A percentile compares a stretch with the other conserved stretches of the same genome.
Conservation (phyloP, 2,797 vertebrate species). For the Pachyuromys duprasi region DNA sequence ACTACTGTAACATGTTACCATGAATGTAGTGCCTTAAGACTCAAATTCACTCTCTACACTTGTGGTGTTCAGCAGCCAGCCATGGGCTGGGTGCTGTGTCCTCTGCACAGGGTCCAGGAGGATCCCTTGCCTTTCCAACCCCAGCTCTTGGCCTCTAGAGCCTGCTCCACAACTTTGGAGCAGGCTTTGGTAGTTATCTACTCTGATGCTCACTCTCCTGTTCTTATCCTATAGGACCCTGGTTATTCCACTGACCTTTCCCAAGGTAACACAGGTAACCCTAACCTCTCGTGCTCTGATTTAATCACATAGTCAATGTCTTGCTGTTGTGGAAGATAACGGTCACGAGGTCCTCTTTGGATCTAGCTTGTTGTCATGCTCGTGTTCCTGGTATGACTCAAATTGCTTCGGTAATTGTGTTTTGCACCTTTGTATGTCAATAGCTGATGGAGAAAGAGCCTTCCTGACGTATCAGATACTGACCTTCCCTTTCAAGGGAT, state of each 20-base stretch:
- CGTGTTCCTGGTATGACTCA: not conserved
- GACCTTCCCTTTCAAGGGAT: not conserved
- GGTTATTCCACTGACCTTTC: not conserved
- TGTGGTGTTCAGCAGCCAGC: not conserved
- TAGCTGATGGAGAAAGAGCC: not conserved
- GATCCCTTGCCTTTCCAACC: not conserved
- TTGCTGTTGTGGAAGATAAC: not conserved
- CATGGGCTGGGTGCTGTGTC: accelerated
- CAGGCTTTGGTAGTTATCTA: not conserved
- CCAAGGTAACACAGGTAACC: not conserved
- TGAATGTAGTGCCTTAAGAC: not conserved
- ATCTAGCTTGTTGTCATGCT: not conserved
- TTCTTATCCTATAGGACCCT: not conserved
- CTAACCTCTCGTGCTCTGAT: not conserved
- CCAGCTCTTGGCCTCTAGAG: not conserved
- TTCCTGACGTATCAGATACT: not conserved
- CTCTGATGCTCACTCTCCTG: too few relatives aligned
- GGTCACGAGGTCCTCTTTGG: not conserved
- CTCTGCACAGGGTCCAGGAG: not conserved
- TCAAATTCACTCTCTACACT: not conserved
- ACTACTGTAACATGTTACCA: not conserved
- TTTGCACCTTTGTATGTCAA: not conserved
- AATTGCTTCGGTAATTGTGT: too few relatives aligned
- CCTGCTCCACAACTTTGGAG: not conserved
- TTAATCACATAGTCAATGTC: not conserved